Conservation (phyloP, 2,888 invertebrate species). For the Campoletis raptor region DNA sequence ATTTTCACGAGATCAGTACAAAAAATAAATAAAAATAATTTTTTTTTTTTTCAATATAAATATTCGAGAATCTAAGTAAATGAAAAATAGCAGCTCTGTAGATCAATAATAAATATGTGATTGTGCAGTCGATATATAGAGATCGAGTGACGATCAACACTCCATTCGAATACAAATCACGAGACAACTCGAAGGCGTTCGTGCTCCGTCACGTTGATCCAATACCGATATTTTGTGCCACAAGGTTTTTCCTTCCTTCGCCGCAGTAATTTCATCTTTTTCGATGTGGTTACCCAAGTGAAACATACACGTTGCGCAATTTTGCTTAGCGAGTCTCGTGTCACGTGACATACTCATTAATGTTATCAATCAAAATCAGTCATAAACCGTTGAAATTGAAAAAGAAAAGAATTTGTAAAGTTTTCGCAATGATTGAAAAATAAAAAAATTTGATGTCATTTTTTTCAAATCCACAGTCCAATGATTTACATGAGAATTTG, state of each 20-base stretch:
- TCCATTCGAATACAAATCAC: conserved; percentile 1
- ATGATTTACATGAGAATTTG: too few relatives aligned
- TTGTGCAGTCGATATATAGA: not conserved
- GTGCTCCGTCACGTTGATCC: conserved; percentile 6
- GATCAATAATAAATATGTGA: not conserved
- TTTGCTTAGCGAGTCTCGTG: not conserved
- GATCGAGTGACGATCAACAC: conserved; percentile 5
- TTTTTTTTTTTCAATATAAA: not conserved
- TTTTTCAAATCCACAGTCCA: too few relatives aligned
- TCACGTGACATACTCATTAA: conserved; percentile 50
- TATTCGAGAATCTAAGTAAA: not conserved
- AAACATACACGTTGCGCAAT: conserved; percentile 58
- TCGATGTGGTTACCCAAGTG: conserved; percentile 62
- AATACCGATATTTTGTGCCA: conserved; percentile 43
- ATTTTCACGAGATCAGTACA: not conserved
- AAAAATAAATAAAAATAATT: not conserved
- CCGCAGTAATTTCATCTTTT: conserved; percentile 63
- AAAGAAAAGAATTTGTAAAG: not conserved
- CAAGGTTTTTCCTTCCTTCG: conserved; percentile 37
- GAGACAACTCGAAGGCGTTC: conserved; percentile 17
- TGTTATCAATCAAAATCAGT: conserved; percentile 17
- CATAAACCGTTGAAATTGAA: not conserved
- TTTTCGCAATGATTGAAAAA: too few relatives aligned
- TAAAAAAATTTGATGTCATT: too few relatives aligned
- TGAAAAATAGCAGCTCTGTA: not conserved